These are phyloP conservation scores for Tringa solitaria DNA, from an alignment of 2,113 vertebrate species.

Conservation along the genomic window DNA sequence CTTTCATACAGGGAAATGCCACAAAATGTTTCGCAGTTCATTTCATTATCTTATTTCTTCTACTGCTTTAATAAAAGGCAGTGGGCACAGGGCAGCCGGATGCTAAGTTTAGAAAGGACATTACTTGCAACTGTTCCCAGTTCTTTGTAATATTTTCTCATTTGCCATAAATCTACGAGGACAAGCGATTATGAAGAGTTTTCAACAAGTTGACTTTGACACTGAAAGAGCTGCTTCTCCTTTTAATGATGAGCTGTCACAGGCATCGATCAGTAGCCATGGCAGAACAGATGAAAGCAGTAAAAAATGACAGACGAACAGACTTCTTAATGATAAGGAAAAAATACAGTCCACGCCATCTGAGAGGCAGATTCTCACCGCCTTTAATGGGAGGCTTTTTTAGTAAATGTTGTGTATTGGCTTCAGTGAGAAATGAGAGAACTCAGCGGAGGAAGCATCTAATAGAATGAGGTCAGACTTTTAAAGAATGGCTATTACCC, in stretches of 20 bases:
- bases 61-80: not conserved
- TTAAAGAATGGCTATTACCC: not conserved
- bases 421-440: not conserved
- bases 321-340: not conserved
- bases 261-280: not conserved
- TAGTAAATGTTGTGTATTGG: not conserved
- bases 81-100: not conserved
- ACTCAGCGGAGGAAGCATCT: not conserved
- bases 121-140: not conserved
- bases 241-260: conserved; percentile 34
- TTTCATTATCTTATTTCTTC: not conserved
- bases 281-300: conserved; percentile 8
- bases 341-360: not conserved
- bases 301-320: not conserved
- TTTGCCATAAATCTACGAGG: not conserved
- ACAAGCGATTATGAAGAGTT: not conserved
- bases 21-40: not conserved
- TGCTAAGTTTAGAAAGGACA: not conserved
- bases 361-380: not conserved
- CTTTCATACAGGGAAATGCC: not conserved
- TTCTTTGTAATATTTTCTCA: not conserved
- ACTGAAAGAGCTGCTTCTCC: not conserved
- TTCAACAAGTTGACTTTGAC: not conserved
- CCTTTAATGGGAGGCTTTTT: not conserved
- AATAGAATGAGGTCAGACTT: conserved; percentile 39